A percentile compares a stretch with the other conserved stretches of the same genome.
Evolutionary conservation across 2,888 invertebrate genomes (phyloP).

Genomic region (Trissolcus brochymenae): DNA sequence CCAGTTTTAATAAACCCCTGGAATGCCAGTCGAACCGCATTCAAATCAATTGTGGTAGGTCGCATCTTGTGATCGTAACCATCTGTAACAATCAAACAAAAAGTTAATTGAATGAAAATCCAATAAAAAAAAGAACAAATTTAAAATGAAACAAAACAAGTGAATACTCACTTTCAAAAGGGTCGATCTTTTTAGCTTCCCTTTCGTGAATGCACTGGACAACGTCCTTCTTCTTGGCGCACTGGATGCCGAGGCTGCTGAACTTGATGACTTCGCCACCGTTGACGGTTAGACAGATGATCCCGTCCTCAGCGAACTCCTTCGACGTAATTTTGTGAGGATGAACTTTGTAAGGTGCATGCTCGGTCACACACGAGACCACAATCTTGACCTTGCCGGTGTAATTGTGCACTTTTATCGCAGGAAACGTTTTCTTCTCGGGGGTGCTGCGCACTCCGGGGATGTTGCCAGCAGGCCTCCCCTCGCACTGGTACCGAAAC

Average conservation of each 20-base stretch:
- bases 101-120: neutral
- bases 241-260: constrained; percentile 96
- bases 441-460: constrained; percentile 79
- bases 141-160: neutral
- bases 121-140: neutral
- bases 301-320: constrained; percentile 93
- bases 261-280: constrained; percentile 87
- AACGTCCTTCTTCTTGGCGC: constrained; percentile 96
- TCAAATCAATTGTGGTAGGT: constrained; percentile 93
- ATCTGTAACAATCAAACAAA: constrained; percentile 67
- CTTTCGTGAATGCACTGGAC: constrained; percentile 87
- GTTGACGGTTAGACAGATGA: constrained; percentile 87
- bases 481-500: constrained; percentile 82
- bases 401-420: constrained; percentile 76
- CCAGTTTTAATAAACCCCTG: constrained; percentile 91
- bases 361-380: constrained; percentile 97
- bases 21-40: constrained; percentile 95
- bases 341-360: constrained; percentile 89
- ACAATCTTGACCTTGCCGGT: constrained; percentile 84
- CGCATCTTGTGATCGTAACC: constrained; percentile 90
- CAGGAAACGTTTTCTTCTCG: constrained; percentile 80
- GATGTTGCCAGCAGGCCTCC: constrained; percentile 79
- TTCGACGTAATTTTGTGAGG: constrained; percentile 97
- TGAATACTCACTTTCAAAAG: constrained; percentile 88
- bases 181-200: constrained; percentile 92